Percentiles rank a stretch among this genome's conserved stretches.
These are phyloP conservation scores for Platysteira castanea DNA, from an alignment of 2,113 vertebrate genomes.

Conservation along the genomic window DNA sequence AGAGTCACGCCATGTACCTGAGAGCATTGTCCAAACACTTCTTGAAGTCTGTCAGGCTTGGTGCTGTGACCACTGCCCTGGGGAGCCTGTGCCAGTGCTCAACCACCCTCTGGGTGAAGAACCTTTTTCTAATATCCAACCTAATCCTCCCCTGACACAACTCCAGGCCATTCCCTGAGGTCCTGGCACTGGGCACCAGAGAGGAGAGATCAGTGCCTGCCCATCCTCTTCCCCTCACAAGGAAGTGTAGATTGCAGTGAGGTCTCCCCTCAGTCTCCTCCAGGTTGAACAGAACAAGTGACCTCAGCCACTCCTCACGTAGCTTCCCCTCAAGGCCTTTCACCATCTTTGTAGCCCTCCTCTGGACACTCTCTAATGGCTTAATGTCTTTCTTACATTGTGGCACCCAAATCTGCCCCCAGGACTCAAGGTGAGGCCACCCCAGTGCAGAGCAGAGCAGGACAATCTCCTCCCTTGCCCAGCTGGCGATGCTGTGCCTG, in stretches of 20 bases:
- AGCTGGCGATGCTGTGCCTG: fast-evolving
- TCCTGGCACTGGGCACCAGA: not conserved
- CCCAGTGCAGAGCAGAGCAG: fast-evolving
- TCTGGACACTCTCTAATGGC: not conserved
- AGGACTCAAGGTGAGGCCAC: fast-evolving
- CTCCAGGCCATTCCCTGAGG: not conserved
- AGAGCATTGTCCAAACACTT: not conserved
- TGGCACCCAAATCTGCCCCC: fast-evolving
- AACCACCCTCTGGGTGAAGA: not conserved
- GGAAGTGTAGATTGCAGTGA: not conserved
- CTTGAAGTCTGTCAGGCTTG: not conserved
- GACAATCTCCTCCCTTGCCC: not conserved
- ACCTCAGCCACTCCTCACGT: not conserved
- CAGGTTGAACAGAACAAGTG: not conserved
- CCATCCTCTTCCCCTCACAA: not conserved
- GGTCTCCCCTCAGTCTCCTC: not conserved
- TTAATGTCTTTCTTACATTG: not conserved
- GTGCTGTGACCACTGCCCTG: not conserved
- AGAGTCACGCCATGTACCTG: not conserved
- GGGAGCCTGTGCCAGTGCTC: not conserved
- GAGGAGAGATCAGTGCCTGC: not conserved
- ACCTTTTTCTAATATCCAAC: not conserved
- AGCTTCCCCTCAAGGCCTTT: not conserved
- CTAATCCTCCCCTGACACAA: not conserved
- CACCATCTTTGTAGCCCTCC: too few species aligned